A percentile compares a stretch with the other conserved stretches of the same genome.
phyloP scores from a whole-genome alignment of 1,140 invertebrate species.

The Sitophilus oryzae region DNA sequence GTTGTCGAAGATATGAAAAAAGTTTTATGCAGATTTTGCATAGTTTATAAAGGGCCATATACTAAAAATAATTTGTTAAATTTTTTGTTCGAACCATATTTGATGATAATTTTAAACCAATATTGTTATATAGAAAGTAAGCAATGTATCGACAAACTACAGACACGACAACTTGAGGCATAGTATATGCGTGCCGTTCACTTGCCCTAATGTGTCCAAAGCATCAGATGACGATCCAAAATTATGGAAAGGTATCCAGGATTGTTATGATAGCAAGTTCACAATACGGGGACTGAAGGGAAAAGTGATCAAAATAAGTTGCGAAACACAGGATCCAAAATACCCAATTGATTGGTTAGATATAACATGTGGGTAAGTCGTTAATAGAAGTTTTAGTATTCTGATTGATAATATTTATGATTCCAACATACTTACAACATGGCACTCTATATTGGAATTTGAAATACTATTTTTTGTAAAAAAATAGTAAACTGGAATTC shows the following conservation, averaged over 20 bases:
- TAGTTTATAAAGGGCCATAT: too few species aligned
- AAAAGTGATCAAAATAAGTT: conserved; percentile 8
- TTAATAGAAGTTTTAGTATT: too few species aligned
- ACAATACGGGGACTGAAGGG: conserved; percentile 11
- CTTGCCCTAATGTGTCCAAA: conserved; percentile 20
- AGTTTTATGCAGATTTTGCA: too few species aligned
- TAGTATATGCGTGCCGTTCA: conserved; percentile 24
- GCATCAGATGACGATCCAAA: background rate
- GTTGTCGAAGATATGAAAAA: too few species aligned
- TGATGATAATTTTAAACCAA: too few species aligned
- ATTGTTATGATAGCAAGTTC: conserved; percentile 19
- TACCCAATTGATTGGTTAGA: conserved; percentile 19
- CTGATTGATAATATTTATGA: too few species aligned
- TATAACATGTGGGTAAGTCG: conserved; percentile 12
- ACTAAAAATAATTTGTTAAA: too few species aligned
- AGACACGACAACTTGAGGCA: conserved; percentile 23
- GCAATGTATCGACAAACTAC: conserved; percentile 17
- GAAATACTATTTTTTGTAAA: too few species aligned
- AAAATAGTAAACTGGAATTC: too few species aligned
- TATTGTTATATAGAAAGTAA: background rate
- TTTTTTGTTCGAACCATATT: too few species aligned
- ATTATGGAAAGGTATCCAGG: conserved; percentile 2
- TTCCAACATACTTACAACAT: too few species aligned
- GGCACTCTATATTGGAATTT: too few species aligned
- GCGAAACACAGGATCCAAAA: conserved; percentile 13